Base-by-base conservation (phyloP, 2,797 vertebrate genomes). In the Presbytis comata region DNA sequence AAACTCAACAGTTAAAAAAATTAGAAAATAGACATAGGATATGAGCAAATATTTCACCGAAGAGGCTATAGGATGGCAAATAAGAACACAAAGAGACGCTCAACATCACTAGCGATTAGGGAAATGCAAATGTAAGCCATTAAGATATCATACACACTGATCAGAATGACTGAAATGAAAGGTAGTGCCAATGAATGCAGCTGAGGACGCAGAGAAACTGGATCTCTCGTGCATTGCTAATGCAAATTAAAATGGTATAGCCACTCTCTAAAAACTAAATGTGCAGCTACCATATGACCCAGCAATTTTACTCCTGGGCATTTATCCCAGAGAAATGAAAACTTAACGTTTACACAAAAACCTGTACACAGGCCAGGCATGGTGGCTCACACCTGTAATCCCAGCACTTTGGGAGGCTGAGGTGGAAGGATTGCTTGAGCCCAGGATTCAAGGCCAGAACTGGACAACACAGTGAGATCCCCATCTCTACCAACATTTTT, bases 291-390 rank as follows among this genome's bases (percentile, higher is more conserved):
- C 70, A 17, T 33, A 67, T 50, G 55, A 94, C 83, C 72, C 14
- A 70, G 41, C 11, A 75, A 22, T 44, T 61, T 26, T 39, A 57
- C 19, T 36, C 64, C 57, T 55, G 28, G 53, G 33, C 61, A 50
- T 76, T 93, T 82, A 83, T 88, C 64, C 78, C 21, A 50, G 8
- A 95, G 50, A 95, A 72, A 74, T 11, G 30, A 94, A 90, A 91
- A 74, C 30, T 72, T 82, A 17, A 17, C 0, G 5, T 94, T 84
- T 89, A 44, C 44, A 21, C 11, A 19, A 70, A 87, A 91, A 55
- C 30, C 88, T 59, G 83, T 16, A 39, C 21, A 64, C 39, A 36
- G 64, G 33, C 33, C 64, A 67, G 64, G 8, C 64, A 67, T 67
- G 16, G 64, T n/a, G 64, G 64, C 64, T 67, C 64, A 67, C 8